A percentile compares a stretch with the other conserved stretches of the same genome.
Evolutionary conservation across 2,797 vertebrate species (phyloP).

Genomic region (Hoplostethus mediterraneus): DNA sequence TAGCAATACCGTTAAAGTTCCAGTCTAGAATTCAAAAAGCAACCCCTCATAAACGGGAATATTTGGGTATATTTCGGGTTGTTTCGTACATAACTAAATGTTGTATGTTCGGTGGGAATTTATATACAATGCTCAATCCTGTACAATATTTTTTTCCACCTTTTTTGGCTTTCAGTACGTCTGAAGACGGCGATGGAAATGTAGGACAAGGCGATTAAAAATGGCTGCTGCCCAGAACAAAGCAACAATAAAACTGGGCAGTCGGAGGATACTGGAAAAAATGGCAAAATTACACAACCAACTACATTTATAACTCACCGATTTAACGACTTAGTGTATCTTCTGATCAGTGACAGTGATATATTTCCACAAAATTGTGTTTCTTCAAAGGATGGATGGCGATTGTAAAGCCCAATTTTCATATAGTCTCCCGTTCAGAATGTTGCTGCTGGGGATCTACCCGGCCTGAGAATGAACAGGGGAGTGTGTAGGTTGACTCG

Average conservation of each 20-base stretch:
- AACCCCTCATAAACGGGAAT: conserved; percentile 35
- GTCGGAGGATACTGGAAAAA: conserved; percentile 53
- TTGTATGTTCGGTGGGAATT: background rate
- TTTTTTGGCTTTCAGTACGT: conserved; percentile 39
- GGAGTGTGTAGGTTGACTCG: conserved; percentile 47
- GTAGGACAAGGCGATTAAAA: conserved; percentile 87
- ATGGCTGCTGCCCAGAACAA: conserved; percentile 90
- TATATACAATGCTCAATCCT: background rate
- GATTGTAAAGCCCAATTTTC: conserved; percentile 83
- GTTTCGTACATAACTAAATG: background rate
- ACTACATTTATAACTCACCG: conserved; percentile 77
- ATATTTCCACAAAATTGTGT: conserved; percentile 75
- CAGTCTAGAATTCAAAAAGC: conserved; percentile 44
- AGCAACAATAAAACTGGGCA: conserved; percentile 85
- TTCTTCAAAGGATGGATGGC: conserved; percentile 83
- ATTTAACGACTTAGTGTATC: conserved; percentile 65
- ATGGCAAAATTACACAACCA: background rate
- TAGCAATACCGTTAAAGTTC: conserved; percentile 62
- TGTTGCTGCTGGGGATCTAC: conserved; percentile 78
- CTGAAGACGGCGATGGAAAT: conserved; percentile 71
- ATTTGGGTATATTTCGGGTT: background rate
- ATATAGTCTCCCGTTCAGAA: conserved; percentile 71
- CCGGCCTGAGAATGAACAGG: conserved; percentile 83
- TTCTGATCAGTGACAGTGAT: conserved; percentile 61
- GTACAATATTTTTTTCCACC: conserved; percentile 29